A percentile compares a stretch with the other conserved stretches of the same genome.
These are phyloP conservation scores for Geodia barretti DNA, from an alignment of 37 sponge, comb jelly and placozoan species.

Conservation along the genomic window DNA sequence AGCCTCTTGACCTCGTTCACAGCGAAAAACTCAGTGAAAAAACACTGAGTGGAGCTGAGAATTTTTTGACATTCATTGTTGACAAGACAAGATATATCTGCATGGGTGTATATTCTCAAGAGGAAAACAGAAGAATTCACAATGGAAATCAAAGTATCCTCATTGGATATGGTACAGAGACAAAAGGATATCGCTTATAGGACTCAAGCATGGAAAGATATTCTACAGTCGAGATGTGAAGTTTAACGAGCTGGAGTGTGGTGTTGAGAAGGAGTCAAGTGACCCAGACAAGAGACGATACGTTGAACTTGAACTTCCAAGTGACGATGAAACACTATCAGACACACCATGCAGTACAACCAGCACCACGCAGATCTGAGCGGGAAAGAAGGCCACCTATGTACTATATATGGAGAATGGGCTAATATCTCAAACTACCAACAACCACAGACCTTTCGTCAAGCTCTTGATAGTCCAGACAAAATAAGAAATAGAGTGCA, in stretches of 20 bases:
- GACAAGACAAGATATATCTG: slow-evolving; percentile 40
- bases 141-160: slow-evolving; percentile 16
- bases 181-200: slow-evolving; percentile 30
- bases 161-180: slow-evolving; percentile 27
- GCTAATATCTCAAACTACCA: background rate
- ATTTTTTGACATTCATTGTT: too few species aligned
- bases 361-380: too few species aligned
- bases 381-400: slow-evolving; percentile 39
- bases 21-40: too few species aligned
- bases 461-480: slow-evolving; percentile 38
- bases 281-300: background rate
- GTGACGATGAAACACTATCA: too few species aligned
- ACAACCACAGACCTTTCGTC: slow-evolving; percentile 25
- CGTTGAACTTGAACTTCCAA: background rate
- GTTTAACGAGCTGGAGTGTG: background rate
- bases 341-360: too few species aligned
- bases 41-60: too few species aligned
- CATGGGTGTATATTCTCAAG: too few species aligned
- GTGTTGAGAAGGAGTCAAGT: background rate
- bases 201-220: background rate
- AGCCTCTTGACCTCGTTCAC: too few species aligned
- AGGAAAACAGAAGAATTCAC: too few species aligned
- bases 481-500: too few species aligned
- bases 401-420: slow-evolving; percentile 49
- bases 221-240: background rate